These are phyloP conservation scores for Liparis tanakae DNA, from an alignment of 2,797 vertebrate genomes.

Conservation along the genomic window DNA sequence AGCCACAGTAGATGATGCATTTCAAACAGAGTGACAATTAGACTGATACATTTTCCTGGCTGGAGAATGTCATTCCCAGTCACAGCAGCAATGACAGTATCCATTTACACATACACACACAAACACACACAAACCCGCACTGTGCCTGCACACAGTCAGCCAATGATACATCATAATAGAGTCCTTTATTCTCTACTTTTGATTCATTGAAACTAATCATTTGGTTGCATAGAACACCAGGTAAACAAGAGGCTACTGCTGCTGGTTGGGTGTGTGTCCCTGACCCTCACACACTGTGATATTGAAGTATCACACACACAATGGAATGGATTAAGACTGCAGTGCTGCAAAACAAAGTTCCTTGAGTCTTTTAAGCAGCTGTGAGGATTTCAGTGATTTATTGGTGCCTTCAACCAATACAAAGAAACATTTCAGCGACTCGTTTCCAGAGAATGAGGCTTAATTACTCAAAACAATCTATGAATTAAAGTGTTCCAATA, in stretches of 20 bases:
- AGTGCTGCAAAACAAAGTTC: slow-evolving; percentile 11
- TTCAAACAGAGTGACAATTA: slow-evolving; percentile 68
- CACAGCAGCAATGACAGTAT: slow-evolving; percentile 34
- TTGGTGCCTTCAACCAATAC: background rate
- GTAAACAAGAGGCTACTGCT: slow-evolving; percentile 13
- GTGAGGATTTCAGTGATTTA: slow-evolving; percentile 24
- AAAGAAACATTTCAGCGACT: slow-evolving; percentile 25
- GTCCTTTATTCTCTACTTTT: slow-evolving; percentile 31
- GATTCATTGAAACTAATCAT: slow-evolving; percentile 38
- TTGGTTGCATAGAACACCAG: slow-evolving; percentile 10
- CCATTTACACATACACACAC: slow-evolving; percentile 28
- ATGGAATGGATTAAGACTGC: background rate
- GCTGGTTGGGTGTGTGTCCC: slow-evolving; percentile 5
- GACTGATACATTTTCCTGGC: slow-evolving; percentile 68
- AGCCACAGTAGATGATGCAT: slow-evolving; percentile 67
- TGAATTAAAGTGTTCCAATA: slow-evolving; percentile 19
- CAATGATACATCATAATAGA: slow-evolving; percentile 39
- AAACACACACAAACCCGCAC: slow-evolving; percentile 25
- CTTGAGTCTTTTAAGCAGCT: background rate
- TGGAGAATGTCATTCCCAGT: slow-evolving; percentile 59
- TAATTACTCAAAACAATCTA: slow-evolving; percentile 12
- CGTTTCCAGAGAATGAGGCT: slow-evolving; percentile 4
- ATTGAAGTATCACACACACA: background rate
- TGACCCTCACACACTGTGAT: background rate
- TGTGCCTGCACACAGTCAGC: background rate